Evolutionary conservation across 2,888 invertebrate species (phyloP).

Genomic region (Diadegma fenestrale): DNA sequence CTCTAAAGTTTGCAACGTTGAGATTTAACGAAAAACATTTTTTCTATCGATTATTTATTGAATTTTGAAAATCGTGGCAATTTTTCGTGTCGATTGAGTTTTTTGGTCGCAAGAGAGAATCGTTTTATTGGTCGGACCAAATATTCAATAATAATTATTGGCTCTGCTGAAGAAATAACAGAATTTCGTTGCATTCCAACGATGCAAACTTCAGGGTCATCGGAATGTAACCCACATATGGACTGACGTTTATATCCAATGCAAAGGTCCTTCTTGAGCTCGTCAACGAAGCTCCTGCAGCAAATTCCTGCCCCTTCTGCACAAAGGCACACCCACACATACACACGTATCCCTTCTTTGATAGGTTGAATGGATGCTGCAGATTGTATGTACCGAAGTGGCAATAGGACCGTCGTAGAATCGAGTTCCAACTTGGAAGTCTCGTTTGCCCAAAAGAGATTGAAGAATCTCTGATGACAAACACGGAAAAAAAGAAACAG

Average conservation of each 20-base stretch:
- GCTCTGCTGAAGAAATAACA: too few relatives aligned
- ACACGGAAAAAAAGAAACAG: too few relatives aligned
- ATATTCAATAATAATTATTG: too few relatives aligned
- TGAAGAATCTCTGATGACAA: not conserved
- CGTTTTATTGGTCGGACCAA: too few relatives aligned
- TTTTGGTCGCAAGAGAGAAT: too few relatives aligned
- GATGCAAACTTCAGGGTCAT: too few relatives aligned
- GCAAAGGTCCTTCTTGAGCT: slow-evolving; percentile 63
- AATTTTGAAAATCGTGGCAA: too few relatives aligned
- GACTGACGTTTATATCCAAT: slow-evolving; percentile 65
- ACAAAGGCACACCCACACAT: slow-evolving; percentile 8
- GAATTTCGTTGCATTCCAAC: too few relatives aligned
- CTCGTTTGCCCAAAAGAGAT: not conserved
- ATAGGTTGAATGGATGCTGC: slow-evolving; percentile 33
- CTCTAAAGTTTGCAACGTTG: too few relatives aligned
- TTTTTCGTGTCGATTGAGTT: too few relatives aligned
- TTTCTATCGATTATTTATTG: too few relatives aligned
- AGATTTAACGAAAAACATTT: too few relatives aligned
- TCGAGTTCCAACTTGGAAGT: slow-evolving; percentile 12
- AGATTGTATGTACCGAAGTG: slow-evolving; percentile 27
- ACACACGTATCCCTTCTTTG: slow-evolving; percentile 28
- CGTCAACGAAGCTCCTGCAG: slow-evolving; percentile 43
- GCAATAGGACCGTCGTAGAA: slow-evolving; percentile 35
- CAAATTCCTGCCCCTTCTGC: slow-evolving; percentile 1
- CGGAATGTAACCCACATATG: slow-evolving; percentile 51